These are phyloP conservation scores for Troides aeacus DNA, from an alignment of 2,888 invertebrate species.

Conservation along the genomic window DNA sequence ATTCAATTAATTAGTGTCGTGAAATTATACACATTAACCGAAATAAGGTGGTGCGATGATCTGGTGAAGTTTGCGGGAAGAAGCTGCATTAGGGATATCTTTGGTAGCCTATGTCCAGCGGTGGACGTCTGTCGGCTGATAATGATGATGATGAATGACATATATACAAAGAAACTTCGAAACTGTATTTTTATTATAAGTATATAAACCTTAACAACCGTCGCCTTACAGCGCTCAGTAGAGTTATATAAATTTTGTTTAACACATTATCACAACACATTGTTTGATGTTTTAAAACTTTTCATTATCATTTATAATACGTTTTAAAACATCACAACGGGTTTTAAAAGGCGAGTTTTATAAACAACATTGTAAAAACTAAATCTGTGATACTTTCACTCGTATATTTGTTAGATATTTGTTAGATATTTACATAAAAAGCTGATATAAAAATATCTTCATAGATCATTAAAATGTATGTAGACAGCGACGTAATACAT, in stretches of 20 bases:
- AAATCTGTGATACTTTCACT: not conserved
- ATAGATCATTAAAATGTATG: too few species aligned
- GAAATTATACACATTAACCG: too few species aligned
- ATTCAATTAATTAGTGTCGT: too few species aligned
- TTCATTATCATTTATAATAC: conserved; percentile 5
- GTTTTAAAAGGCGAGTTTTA: conserved; percentile 1
- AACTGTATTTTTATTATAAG: not conserved
- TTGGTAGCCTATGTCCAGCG: too few species aligned
- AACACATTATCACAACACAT: conserved; percentile 1
- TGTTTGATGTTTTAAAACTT: conserved; percentile 5
- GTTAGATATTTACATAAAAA: not conserved
- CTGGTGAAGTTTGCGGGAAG: too few species aligned
- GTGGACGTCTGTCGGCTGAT: too few species aligned
- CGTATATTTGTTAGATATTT: not conserved
- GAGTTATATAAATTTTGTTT: not conserved
- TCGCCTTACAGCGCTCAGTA: not conserved
- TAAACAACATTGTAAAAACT: conserved; percentile 2
- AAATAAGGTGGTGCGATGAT: too few species aligned
- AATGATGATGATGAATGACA: not conserved
- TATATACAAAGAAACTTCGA: not conserved
- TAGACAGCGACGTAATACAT: not conserved
- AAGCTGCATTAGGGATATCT: too few species aligned
- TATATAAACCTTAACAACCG: not conserved
- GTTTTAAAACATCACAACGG: conserved; percentile 6
- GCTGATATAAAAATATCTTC: not conserved